Evolutionary conservation across 2,113 vertebrate species (phyloP), one percentile per base, ranked within the genome.

Genomic region (Phoxinus phoxinus): DNA sequence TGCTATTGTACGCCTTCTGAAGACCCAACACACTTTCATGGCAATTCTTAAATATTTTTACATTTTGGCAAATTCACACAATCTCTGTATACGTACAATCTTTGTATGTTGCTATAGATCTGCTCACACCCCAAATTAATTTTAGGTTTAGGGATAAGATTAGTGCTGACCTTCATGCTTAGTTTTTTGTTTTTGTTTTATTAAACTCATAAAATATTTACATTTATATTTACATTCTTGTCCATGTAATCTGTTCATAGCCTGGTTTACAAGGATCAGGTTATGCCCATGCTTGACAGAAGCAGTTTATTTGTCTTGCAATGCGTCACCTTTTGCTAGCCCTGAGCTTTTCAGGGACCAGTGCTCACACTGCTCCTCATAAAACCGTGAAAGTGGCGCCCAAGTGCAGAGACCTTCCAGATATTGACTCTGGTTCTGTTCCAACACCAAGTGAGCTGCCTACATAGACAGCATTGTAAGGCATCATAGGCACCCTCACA

Each of bases 261-360:
- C 53, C 21, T 58, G 17, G 48, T 77, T 56, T 77, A 77, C 76
- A 53, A 53, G 15, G 35, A 11, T 44, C 27, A 76, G 25, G n/a
- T 13, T 21, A 32, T 32, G 59, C 4, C 25, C 46, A 19, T 53
- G 23, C n/a, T 76, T 51, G 27, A 74, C 23, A 77, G 73, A 19
- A 13, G 48, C 32, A 77, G 51, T 86, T 85, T 81, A 83, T 87
- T 72, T 80, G 78, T 81, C 81, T 83, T 67, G 65, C 71, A 74
- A 41, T 76, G 77, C 53, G 41, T 59, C 71, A 73, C 46, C 37
- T 72, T 51, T 79, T 35, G 88, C 87, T 65, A 72, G 86, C 59
- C 41, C 73, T 51, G 75, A 79, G 56, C 6, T 89, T 89, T 88
- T 90, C 84, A 90, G 10, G 11, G 83, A 80, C 84, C 83, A 67